These are phyloP conservation scores for Gobiocypris rarus DNA, from an alignment of 2,113 vertebrate species.

Conservation along the genomic window DNA sequence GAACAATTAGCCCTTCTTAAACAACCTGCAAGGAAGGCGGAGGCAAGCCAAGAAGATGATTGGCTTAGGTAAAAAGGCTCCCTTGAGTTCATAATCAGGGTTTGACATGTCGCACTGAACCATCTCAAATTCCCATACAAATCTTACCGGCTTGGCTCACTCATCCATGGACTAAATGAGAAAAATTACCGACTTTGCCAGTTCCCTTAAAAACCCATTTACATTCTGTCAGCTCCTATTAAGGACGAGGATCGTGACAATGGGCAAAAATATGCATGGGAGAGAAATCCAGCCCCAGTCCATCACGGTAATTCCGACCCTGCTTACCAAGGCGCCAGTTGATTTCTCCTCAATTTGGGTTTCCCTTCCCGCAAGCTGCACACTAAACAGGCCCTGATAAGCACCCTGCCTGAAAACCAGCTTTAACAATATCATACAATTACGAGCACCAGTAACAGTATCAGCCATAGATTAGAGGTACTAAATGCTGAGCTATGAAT, in stretches of 20 bases:
- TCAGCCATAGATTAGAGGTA: constrained; percentile 52
- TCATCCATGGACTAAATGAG: constrained; percentile 87
- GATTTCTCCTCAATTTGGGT: constrained; percentile 61
- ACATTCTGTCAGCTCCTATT: constrained; percentile 89
- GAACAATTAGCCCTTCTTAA: constrained; percentile 11
- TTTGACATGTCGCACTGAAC: constrained; percentile 83
- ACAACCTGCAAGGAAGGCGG: background rate
- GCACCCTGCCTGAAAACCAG: constrained; percentile 61
- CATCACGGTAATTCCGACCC: constrained; percentile 69
- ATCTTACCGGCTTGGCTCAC: constrained; percentile 78
- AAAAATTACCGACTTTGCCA: constrained; percentile 84
- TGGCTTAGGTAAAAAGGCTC: constrained; percentile 45
- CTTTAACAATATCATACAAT: constrained; percentile 60
- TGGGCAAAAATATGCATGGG: constrained; percentile 73
- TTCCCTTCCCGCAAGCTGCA: constrained; percentile 50
- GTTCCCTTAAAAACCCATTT: constrained; percentile 87
- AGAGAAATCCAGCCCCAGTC: constrained; percentile 64
- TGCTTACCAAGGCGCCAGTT: constrained; percentile 69
- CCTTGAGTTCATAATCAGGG: constrained; percentile 70
- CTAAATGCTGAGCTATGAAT: constrained; percentile 64
- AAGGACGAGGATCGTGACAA: constrained; percentile 71
- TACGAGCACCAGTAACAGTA: constrained; percentile 55
- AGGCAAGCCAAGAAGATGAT: constrained; percentile 63
- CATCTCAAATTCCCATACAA: constrained; percentile 80
- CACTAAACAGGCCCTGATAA: constrained; percentile 65